Conservation (phyloP, 2,888 invertebrate genomes). For the Leucophenga montana region DNA sequence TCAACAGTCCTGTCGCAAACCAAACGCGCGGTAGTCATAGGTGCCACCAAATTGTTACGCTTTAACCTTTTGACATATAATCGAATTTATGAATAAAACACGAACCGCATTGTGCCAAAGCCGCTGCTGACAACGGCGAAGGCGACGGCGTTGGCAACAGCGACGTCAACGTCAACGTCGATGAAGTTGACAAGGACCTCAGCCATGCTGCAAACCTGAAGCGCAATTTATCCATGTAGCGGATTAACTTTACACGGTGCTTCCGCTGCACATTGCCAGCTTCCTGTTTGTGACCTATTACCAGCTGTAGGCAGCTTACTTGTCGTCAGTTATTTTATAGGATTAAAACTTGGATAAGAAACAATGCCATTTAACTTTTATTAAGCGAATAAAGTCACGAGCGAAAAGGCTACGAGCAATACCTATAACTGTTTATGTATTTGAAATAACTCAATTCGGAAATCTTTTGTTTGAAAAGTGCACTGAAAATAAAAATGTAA, state of each 20-base stretch:
- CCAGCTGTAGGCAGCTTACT: background rate
- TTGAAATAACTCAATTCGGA: too few relatives aligned
- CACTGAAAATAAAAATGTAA: too few relatives aligned
- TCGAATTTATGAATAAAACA: constrained; percentile 66
- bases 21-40: background rate
- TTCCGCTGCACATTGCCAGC: constrained; percentile 36
- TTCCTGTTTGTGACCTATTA: too few relatives aligned
- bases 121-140: background rate
- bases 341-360: constrained; percentile 62
- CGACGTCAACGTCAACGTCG: too few relatives aligned
- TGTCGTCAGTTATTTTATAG: constrained; percentile 59
- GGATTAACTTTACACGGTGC: constrained; percentile 29
- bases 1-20: constrained; percentile 35
- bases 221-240: too few relatives aligned
- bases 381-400: constrained; percentile 40
- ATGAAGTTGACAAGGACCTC: too few relatives aligned
- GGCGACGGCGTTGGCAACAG: background rate
- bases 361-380: constrained; percentile 35
- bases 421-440: too few relatives aligned
- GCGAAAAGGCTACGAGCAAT: too few relatives aligned
- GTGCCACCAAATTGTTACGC: constrained; percentile 20
- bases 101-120: constrained; percentile 37
- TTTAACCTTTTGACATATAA: constrained; percentile 65
- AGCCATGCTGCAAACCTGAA: too few relatives aligned
- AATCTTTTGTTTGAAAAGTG: too few relatives aligned